These are phyloP conservation scores for Trichonephila clavipes DNA, from an alignment of 1,140 invertebrate genomes.

Conservation along the genomic window DNA sequence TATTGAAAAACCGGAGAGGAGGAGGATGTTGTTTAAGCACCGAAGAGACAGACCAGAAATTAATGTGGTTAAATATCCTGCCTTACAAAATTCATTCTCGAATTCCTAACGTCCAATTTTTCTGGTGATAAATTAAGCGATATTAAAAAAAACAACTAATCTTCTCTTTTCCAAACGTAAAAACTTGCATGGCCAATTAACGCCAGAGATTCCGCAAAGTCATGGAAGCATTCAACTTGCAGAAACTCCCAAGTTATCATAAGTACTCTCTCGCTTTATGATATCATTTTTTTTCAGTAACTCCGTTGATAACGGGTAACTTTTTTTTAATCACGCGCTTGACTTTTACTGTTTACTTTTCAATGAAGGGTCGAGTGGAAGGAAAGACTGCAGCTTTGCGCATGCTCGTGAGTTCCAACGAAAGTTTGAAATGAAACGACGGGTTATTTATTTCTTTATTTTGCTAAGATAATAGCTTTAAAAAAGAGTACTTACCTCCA, in stretches of 20 bases:
- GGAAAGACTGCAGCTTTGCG: neutral
- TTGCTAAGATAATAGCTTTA: too few relatives aligned
- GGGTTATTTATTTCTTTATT: too few relatives aligned
- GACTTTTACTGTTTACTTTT: neutral
- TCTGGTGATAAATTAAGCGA: neutral
- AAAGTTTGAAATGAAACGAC: too few relatives aligned
- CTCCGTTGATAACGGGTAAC: neutral
- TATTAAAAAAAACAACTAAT: neutral
- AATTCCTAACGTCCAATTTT: neutral
- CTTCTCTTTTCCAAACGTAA: neutral
- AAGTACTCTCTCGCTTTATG: neutral
- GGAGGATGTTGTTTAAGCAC: too few relatives aligned
- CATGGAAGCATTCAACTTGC: neutral
- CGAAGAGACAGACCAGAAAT: neutral
- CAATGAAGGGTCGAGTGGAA: neutral
- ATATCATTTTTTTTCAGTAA: neutral
- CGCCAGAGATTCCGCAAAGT: neutral
- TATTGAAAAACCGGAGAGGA: too few relatives aligned
- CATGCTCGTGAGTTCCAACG: neutral
- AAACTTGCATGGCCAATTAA: neutral
- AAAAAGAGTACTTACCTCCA: too few relatives aligned
- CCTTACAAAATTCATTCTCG: neutral
- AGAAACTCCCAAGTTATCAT: neutral
- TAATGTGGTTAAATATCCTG: neutral
- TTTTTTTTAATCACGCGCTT: neutral